phyloP scores from a whole-genome alignment of 2,797 vertebrate genomes.

The Trichosurus vulpecula region DNA sequence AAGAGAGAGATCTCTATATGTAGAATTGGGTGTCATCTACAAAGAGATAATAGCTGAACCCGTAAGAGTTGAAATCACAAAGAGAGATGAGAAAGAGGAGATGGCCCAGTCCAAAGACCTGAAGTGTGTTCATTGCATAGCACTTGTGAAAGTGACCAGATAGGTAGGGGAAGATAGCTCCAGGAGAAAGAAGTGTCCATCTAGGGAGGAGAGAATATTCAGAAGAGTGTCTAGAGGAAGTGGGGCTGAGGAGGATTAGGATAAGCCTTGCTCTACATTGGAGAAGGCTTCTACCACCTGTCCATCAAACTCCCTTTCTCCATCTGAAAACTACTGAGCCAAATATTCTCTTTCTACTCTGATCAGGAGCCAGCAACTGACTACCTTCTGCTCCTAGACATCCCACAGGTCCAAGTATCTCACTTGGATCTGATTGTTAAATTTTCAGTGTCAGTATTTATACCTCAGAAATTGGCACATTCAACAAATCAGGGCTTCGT shows the following conservation, averaged over 20 bases:
- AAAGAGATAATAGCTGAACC: not conserved
- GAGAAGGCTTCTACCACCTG: not conserved
- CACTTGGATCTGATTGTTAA: not conserved
- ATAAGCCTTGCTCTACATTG: not conserved
- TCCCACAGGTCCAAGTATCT: not conserved
- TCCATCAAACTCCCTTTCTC: not conserved
- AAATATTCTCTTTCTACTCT: not conserved
- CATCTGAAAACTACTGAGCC: not conserved
- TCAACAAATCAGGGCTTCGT: not conserved
- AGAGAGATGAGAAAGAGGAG: not conserved
- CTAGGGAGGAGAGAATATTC: not conserved
- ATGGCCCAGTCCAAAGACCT: not conserved
- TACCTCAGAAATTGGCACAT: not conserved
- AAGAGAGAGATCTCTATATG: not conserved
- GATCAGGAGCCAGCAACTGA: not conserved
- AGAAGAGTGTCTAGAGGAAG: not conserved
- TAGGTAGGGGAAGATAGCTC: too few relatives aligned
- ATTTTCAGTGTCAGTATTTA: not conserved
- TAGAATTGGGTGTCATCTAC: not conserved
- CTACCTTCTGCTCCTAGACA: not conserved
- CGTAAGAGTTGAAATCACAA: not conserved
- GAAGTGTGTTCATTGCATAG: not conserved
- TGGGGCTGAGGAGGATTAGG: not conserved
- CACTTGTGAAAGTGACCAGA: not conserved
- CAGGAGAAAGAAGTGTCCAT: not conserved